These are phyloP conservation scores for Macrochelys suwanniensis DNA, from an alignment of 2,797 vertebrate species.

Conservation along the genomic window DNA sequence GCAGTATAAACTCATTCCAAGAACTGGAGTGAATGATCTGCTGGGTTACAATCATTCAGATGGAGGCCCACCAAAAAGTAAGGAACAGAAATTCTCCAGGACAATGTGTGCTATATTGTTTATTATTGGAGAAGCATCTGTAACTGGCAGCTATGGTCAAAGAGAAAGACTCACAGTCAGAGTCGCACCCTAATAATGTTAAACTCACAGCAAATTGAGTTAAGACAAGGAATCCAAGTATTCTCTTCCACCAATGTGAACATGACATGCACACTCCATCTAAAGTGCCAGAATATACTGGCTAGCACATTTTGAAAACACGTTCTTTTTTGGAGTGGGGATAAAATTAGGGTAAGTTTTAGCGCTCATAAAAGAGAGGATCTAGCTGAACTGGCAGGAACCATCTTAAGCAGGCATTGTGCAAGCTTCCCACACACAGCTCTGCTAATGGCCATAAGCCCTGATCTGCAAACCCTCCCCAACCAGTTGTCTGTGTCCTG, in stretches of 20 bases:
- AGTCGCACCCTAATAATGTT: background rate
- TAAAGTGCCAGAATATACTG: background rate
- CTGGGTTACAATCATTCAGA: background rate
- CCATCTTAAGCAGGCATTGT: fast-evolving
- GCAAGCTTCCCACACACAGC: background rate
- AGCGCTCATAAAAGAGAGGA: background rate
- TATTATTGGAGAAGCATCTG: background rate
- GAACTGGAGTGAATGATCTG: background rate
- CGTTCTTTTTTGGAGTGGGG: background rate
- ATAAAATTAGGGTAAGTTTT: background rate
- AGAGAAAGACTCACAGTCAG: background rate
- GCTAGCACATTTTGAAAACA: background rate
- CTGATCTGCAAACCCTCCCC: fast-evolving
- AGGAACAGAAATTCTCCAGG: background rate
- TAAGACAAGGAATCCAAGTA: background rate
- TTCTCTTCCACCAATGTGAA: background rate
- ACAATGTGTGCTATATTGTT: background rate
- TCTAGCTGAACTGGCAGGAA: background rate
- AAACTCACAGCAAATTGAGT: background rate
- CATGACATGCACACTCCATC: background rate
- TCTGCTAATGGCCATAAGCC: background rate
- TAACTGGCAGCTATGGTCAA: background rate
- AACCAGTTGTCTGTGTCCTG: background rate
- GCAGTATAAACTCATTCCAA: background rate
- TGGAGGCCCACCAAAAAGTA: background rate